Conservation (phyloP, 2,888 invertebrate genomes). For the Calliopum simillimum region DNA sequence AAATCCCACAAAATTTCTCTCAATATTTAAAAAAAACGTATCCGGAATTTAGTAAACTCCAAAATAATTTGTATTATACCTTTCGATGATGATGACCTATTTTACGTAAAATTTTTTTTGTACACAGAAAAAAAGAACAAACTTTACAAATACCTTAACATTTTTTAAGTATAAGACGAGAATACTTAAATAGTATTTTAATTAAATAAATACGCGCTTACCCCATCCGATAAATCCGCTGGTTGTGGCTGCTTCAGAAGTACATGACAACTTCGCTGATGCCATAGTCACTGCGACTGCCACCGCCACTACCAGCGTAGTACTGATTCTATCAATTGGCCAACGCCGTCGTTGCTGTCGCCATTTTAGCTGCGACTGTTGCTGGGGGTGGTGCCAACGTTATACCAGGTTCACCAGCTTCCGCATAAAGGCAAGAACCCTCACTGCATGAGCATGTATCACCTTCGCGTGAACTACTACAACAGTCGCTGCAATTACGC, state of each 20-base stretch:
- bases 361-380: constrained; percentile 35
- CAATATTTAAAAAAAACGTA: too few species aligned
- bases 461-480: constrained; percentile 69
- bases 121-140: neutral
- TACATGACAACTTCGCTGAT: constrained; percentile 50
- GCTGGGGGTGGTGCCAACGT: constrained; percentile 31
- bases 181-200: too few species aligned
- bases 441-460: constrained; percentile 76
- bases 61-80: neutral
- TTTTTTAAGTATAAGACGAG: too few species aligned
- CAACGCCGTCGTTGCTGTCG: constrained; percentile 34
- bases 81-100: constrained; percentile 35
- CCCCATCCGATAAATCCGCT: neutral
- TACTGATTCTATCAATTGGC: constrained; percentile 28
- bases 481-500: constrained; percentile 68
- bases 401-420: constrained; percentile 68
- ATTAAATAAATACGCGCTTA: neutral
- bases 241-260: constrained; percentile 43
- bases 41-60: too few species aligned
- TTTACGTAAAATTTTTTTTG: constrained; percentile 15
- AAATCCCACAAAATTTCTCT: too few species aligned
- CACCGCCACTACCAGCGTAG: constrained; percentile 12
- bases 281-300: constrained; percentile 38
- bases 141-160: too few species aligned
- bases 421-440: constrained; percentile 74